phyloP scores from a whole-genome alignment of 2,797 vertebrate genomes.

The Pteropus rufus region DNA sequence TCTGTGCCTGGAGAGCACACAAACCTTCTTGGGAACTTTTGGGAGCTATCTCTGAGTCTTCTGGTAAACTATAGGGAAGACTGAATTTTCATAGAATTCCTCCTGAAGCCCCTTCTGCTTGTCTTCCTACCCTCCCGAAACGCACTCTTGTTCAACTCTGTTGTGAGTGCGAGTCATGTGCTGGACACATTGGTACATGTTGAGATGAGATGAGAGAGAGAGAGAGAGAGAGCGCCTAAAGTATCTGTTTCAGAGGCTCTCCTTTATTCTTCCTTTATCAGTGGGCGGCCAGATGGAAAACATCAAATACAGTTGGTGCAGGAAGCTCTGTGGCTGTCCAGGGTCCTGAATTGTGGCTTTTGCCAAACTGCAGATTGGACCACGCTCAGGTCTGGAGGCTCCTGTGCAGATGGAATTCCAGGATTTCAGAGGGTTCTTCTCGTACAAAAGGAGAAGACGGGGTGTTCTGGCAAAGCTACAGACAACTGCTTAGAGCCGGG shows the following conservation, averaged over 20 bases:
- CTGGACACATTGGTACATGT: accelerated
- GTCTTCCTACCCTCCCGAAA: not conserved
- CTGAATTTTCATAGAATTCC: not conserved
- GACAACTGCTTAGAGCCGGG: not conserved
- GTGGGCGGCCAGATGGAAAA: not conserved
- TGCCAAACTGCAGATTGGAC: not conserved
- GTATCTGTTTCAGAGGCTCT: no score
- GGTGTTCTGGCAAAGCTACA: not conserved
- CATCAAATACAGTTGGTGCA: not conserved
- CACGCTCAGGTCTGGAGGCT: not conserved
- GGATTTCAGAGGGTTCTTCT: not conserved
- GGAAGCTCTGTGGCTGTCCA: not conserved
- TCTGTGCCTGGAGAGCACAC: not conserved
- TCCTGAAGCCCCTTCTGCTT: not conserved
- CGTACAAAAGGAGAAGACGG: not conserved
- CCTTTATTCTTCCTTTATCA: not conserved
- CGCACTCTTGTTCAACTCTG: accelerated
- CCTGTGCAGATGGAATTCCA: not conserved
- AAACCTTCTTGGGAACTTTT: not conserved
- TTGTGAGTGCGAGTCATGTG: accelerated
- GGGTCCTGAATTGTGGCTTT: not conserved
- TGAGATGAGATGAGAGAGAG: no score
- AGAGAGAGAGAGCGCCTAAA: no score
- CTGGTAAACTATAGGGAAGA: not conserved
- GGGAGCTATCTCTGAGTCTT: not conserved